Evolutionary conservation across 1,140 invertebrate genomes (phyloP), one percentile per base, ranked within the genome.

Genomic region (Eumaeus atala): DNA sequence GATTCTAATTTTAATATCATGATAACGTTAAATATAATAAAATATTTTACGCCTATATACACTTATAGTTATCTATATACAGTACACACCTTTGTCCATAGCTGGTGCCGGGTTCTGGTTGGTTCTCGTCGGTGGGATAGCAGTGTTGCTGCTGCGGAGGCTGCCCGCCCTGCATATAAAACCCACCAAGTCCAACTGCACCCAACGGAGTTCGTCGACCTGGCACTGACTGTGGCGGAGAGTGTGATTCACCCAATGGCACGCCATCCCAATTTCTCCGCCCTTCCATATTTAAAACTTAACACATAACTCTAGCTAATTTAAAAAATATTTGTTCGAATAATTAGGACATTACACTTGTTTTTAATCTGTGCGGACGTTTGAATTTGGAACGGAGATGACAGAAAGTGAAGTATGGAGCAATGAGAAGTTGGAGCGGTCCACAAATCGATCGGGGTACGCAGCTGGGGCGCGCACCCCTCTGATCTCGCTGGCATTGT

Each of bases 141-240:
- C 88, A 89, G 64, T 88, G 84, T 54, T 81, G 79, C 61, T 58
- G 89, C 76, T 62, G 89, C 64, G 89, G 87, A 64, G 91, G 85
- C 81, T 91, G 90, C 44, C 85, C 82, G 52, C 89, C 87, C 72
- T 92, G 89, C 66, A 91, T 89, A 80, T 95, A 95, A 78, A 94
- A 95, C 11, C 94, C 93, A 16, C 94, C 93, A 6, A 95, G 87
- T 10, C 94, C 93, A 5, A 95, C 93, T n/a, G 93, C 91, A 7
- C 94, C 93, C 48, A 95, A 74, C 14, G 94, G 94, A 55, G 94
- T 95, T 60, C 94, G 88, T 60, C 93, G 76, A 16, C 92, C 93
- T n/a, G 92, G 92, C 55, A 92, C 90, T 70, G 84, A 90, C 66
- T 88, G 89, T 56, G 88, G 89, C 71, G 86, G 89, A 56, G 90